These are phyloP conservation scores for Tupaia chinensis DNA, from an alignment of 2,113 vertebrate genomes.

Conservation along the genomic window DNA sequence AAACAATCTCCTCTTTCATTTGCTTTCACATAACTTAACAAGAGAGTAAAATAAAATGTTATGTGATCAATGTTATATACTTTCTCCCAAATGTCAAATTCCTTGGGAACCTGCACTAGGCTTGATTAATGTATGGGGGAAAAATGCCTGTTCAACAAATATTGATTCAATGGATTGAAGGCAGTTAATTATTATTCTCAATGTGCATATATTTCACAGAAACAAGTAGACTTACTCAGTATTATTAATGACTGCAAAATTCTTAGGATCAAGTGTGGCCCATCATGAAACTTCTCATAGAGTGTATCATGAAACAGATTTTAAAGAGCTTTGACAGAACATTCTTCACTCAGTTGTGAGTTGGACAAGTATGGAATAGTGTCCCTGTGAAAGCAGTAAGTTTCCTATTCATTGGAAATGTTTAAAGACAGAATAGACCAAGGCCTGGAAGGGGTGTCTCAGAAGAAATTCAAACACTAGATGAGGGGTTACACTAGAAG, in stretches of 20 bases:
- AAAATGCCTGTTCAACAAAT: not conserved
- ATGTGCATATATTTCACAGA: not conserved
- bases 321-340: not conserved
- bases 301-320: not conserved
- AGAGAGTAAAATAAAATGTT: not conserved
- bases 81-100: not conserved
- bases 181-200: not conserved
- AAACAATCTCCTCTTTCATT: not conserved
- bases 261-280: not conserved
- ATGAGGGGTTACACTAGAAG: not conserved
- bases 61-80: not conserved
- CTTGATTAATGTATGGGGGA: slow-evolving; percentile 20
- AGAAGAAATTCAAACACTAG: not conserved
- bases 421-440: not conserved
- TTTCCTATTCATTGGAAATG: not conserved
- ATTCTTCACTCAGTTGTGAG: not conserved
- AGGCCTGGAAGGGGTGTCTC: not conserved
- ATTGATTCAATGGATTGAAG: not conserved
- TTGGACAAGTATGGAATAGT: not conserved
- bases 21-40: not conserved
- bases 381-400: not conserved
- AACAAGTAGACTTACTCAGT: not conserved
- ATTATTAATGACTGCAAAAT: slow-evolving; percentile 18
- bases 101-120: not conserved
- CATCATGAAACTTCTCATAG: not conserved